phyloP scores from a whole-genome alignment of 2,888 invertebrate genomes.

The Philereme vetulata region DNA sequence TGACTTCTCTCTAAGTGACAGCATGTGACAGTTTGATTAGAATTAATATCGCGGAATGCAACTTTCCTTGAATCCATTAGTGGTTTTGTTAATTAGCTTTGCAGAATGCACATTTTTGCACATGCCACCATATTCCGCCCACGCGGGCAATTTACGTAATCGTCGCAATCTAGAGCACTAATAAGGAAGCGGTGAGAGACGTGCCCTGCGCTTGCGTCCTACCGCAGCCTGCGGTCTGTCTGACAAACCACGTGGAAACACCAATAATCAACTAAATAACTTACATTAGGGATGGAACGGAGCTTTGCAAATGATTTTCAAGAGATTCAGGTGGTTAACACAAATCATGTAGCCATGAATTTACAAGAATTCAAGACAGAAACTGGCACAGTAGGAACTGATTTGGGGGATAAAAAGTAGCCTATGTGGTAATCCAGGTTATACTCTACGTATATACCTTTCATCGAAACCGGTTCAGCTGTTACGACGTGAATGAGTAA shows the following conservation, averaged over 20 bases:
- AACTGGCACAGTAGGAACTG: too few species aligned
- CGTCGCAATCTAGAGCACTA: constrained; percentile 52
- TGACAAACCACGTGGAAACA: constrained; percentile 35
- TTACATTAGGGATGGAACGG: constrained; percentile 4
- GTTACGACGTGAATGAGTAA: too few species aligned
- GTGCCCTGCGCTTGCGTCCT: constrained; percentile 43
- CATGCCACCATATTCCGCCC: constrained; percentile 31
- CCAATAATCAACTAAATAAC: constrained; percentile 20
- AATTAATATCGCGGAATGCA: neutral
- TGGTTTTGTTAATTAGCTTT: constrained; percentile 15
- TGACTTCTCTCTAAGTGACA: too few species aligned
- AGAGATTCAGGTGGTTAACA: neutral
- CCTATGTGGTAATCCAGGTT: too few species aligned
- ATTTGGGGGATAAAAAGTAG: too few species aligned
- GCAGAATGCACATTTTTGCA: constrained; percentile 23
- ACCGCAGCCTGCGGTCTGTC: constrained; percentile 40
- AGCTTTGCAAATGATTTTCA: neutral
- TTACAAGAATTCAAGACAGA: too few species aligned
- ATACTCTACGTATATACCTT: too few species aligned
- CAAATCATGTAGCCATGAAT: too few species aligned
- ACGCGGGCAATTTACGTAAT: constrained; percentile 43
- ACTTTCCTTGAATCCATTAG: neutral
- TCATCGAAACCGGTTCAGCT: too few species aligned
- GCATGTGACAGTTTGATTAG: neutral
- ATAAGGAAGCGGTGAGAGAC: constrained; percentile 60